Evolutionary conservation across 2,797 vertebrate genomes (phyloP).

Genomic region (Remorina albescens): DNA sequence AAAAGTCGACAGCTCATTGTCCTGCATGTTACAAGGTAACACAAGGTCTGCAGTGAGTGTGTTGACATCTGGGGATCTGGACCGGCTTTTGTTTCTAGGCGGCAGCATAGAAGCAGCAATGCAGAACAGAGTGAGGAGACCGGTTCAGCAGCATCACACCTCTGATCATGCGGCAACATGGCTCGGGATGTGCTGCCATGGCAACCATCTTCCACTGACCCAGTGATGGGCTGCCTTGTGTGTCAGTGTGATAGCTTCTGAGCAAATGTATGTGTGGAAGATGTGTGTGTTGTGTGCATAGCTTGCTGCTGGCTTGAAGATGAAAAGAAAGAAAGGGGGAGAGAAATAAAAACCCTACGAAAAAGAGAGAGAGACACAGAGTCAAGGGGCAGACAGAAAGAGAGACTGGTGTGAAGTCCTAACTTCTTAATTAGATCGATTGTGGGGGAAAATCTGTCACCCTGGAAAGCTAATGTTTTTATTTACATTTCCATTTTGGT

Average conservation of each 20-base stretch:
- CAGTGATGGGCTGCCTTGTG: conserved; percentile 78
- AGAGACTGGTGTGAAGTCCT: conserved; percentile 38
- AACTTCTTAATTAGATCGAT: conserved; percentile 39
- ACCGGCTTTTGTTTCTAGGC: conserved; percentile 24
- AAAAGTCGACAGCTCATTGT: too few relatives aligned
- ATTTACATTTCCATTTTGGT: conserved; percentile 15
- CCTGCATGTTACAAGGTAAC: conserved; percentile 3
- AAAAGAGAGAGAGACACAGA: conserved; percentile 6
- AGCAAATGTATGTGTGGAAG: conserved; percentile 49
- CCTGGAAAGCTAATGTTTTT: conserved; percentile 25
- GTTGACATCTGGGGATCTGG: conserved; percentile 16
- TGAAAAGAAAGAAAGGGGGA: not conserved
- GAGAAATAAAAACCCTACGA: not conserved
- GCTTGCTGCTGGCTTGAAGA: conserved; percentile 26
- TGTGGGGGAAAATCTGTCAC: conserved; percentile 33
- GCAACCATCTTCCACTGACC: conserved; percentile 85
- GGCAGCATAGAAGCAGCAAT: conserved; percentile 50
- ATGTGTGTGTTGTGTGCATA: conserved; percentile 34
- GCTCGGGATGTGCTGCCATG: conserved; percentile 85
- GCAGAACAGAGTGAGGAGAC: conserved; percentile 61
- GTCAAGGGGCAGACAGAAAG: not conserved
- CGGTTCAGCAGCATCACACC: conserved; percentile 78
- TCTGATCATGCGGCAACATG: conserved; percentile 82
- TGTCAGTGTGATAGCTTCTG: conserved; percentile 75
- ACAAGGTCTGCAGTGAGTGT: not conserved